phyloP scores from a whole-genome alignment of 2,888 invertebrate species.

The Lysandra bellargus region DNA sequence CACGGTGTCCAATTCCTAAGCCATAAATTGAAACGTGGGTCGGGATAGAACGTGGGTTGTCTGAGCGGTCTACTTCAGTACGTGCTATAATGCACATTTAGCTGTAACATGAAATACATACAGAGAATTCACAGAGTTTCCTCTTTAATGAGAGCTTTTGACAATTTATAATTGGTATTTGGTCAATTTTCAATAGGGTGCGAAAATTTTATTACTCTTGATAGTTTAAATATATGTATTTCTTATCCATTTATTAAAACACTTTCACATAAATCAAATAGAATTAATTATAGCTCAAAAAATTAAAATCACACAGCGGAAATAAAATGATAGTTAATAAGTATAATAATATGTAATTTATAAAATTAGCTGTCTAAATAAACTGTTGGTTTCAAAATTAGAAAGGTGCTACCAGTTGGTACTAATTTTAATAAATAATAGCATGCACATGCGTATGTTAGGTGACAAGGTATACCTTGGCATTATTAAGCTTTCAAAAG shows the following conservation, averaged over 20 bases:
- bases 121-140: background rate
- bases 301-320: background rate
- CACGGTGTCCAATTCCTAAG: conserved; percentile 16
- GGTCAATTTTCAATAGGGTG: background rate
- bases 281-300: background rate
- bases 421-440: background rate
- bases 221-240: no score
- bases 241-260: background rate
- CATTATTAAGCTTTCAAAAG: conserved; percentile 75
- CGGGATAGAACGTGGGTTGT: background rate
- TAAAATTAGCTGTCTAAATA: background rate
- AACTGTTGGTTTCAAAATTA: background rate
- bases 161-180: background rate
- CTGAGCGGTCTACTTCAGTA: background rate
- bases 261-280: background rate
- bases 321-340: background rate
- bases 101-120: background rate
- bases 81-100: background rate
- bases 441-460: conserved; percentile 51
- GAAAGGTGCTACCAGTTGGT: background rate
- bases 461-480: conserved; percentile 60
- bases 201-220: no score
- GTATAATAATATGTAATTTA: background rate
- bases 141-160: background rate
- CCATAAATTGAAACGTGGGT: conserved; percentile 13